Evolutionary conservation across 2,113 vertebrate genomes (phyloP).

Genomic region (Entelurus aequoreus): DNA sequence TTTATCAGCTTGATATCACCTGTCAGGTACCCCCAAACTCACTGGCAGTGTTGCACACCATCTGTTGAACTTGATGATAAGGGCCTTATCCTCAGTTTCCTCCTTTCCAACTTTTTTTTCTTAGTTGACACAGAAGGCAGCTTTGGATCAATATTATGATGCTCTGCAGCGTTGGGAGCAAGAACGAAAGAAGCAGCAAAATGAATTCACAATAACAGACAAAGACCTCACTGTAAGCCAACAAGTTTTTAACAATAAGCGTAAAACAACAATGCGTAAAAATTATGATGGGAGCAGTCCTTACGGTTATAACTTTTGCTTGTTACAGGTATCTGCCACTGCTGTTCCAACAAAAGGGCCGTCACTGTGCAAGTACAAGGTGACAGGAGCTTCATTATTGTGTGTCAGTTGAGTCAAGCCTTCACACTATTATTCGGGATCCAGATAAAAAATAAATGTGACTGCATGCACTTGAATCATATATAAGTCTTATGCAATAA

Average conservation of each 20-base stretch:
- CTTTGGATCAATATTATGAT: slow-evolving; percentile 60
- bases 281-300: background rate
- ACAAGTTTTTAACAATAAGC: slow-evolving; percentile 15
- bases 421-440: no score
- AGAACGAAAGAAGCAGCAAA: slow-evolving; percentile 64
- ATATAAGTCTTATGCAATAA: no score
- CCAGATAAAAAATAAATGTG: no score
- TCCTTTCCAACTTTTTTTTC: background rate
- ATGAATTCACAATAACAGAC: slow-evolving; percentile 83
- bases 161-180: slow-evolving; percentile 72
- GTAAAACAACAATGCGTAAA: background rate
- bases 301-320: background rate
- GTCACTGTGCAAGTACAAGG: slow-evolving; percentile 56
- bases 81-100: background rate
- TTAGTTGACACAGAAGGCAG: slow-evolving; percentile 72
- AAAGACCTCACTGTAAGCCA: slow-evolving; percentile 19
- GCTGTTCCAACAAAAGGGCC: slow-evolving; percentile 19
- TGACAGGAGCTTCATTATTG: slow-evolving; percentile 15
- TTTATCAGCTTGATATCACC: slow-evolving; percentile 75
- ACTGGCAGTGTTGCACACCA: background rate
- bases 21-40: slow-evolving; percentile 78
- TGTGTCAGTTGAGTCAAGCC: background rate
- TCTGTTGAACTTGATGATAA: background rate
- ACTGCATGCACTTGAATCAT: no score
- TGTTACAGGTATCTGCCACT: slow-evolving; percentile 31